These are phyloP conservation scores for Dicroscelio sp. DNA, from an alignment of 2,888 invertebrate genomes.

Conservation along the genomic window DNA sequence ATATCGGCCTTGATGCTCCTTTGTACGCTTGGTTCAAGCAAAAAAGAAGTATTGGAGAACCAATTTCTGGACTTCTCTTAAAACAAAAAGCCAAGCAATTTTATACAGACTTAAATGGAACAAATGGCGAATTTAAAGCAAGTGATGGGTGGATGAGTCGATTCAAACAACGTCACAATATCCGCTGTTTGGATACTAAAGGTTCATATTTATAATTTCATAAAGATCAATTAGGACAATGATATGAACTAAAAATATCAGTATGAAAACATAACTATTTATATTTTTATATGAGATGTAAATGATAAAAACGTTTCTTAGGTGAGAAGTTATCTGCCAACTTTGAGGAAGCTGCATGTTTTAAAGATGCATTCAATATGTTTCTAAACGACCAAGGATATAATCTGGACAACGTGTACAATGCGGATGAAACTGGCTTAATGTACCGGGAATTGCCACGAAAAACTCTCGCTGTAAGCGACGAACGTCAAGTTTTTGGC, in stretches of 20 bases:
- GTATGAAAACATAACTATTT: not conserved
- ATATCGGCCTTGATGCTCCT: not conserved
- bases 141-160: not conserved
- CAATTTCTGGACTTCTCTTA: not conserved
- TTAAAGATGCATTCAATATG: not conserved
- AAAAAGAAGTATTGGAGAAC: not conserved
- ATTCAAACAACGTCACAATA: not conserved
- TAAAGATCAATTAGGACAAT: not conserved
- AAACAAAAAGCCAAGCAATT: not conserved
- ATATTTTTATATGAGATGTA: not conserved
- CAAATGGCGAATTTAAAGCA: not conserved
- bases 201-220: not conserved
- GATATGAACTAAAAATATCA: not conserved
- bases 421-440: conserved; percentile 3
- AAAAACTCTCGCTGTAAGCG: conserved; percentile 70
- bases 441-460: conserved; percentile 80
- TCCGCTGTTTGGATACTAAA: not conserved
- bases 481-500: conserved; percentile 80
- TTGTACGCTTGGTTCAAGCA: not conserved
- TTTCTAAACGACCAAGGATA: not conserved
- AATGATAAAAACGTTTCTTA: too few relatives aligned
- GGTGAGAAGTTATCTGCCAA: not conserved
- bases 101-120: not conserved
- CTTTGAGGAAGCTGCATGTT: not conserved
- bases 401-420: not conserved